Percentiles rank a stretch among this genome's conserved stretches.
Evolutionary conservation across 2,113 vertebrate species (phyloP).

Genomic region (Nymphicus hollandicus): DNA sequence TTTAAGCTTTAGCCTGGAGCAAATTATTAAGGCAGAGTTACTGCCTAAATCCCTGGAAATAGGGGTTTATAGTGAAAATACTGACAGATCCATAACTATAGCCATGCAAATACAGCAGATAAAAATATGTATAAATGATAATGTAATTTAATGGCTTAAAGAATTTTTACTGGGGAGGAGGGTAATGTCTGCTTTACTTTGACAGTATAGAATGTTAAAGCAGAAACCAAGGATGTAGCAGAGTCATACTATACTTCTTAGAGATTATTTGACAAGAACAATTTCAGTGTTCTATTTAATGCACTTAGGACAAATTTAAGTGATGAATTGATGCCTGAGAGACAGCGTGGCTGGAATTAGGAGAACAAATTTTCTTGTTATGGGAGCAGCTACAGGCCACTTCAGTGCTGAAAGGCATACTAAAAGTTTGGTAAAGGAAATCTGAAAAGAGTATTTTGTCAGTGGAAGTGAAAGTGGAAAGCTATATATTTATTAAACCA

Average conservation of each 20-base stretch:
- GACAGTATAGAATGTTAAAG: slow-evolving; percentile 62
- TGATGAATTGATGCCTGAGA: slow-evolving; percentile 70
- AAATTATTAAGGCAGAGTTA: slow-evolving; percentile 68
- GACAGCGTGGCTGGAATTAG: slow-evolving; percentile 63
- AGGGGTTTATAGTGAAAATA: slow-evolving; percentile 52
- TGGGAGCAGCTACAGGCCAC: slow-evolving; percentile 61
- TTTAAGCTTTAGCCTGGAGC: slow-evolving; percentile 69
- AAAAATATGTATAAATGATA: slow-evolving; percentile 67
- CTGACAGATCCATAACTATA: slow-evolving; percentile 64
- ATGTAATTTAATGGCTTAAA: slow-evolving; percentile 69
- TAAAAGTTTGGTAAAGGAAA: slow-evolving; percentile 53
- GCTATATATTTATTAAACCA: slow-evolving; percentile 66
- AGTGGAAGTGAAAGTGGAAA: slow-evolving; percentile 45
- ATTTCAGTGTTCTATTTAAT: slow-evolving; percentile 72
- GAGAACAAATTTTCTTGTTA: slow-evolving; percentile 62
- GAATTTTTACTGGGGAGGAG: slow-evolving; percentile 60
- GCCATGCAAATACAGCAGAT: slow-evolving; percentile 66
- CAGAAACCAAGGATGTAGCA: slow-evolving; percentile 43
- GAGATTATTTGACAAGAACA: slow-evolving; percentile 71
- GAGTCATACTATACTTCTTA: slow-evolving; percentile 54
- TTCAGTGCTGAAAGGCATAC: slow-evolving; percentile 61
- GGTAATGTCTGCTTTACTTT: slow-evolving; percentile 63
- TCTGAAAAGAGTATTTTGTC: slow-evolving; percentile 56
- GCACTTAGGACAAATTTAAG: slow-evolving; percentile 69
- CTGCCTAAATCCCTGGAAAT: slow-evolving; percentile 61